Base-by-base conservation (phyloP, 2,113 vertebrate species). In the Monopterus albus region DNA sequence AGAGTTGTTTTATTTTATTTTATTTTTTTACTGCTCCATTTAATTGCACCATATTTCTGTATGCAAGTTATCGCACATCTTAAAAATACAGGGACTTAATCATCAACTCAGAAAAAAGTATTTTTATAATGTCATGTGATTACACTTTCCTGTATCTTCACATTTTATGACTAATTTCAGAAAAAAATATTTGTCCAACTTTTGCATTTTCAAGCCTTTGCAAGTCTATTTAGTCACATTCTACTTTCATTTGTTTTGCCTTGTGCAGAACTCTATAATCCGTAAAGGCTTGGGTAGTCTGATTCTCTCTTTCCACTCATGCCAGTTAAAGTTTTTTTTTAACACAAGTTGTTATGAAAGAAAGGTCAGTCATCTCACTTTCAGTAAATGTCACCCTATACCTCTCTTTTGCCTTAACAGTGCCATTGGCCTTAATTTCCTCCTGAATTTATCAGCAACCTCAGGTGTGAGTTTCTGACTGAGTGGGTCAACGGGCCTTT, bases 1-100 rank as follows among this genome's bases (percentile, higher is more conserved):
- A 74, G 35, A 81, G 52, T 79, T 72, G 45, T 60, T 73, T 28
- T 42, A 58, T 72, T 72, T 68, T 45, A 75, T 72, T 35, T 46
- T 45, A 72, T 35, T 68, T 73, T 46, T 50, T 52, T 52, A 75
- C 55, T 56, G 58, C 51, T 3, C 51, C 29, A 7, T 31, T 5
- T 72, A 47, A 75, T 74, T 80, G 51, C 66, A 31, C 38, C 67
- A 64, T 72, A 47, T 62, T 59, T 60, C 13, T n/a, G 42, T 36
- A 51, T 43, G 33, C 29, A 45, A 78, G 57, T 60, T 47, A 74
- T 62, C 61, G 38, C 31, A 56, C 25, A 26, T 26, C 51, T 56
- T 58, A 26, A 11, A 62, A 80, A 74, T 43, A 9, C 5, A 10
- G 18, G 38, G 55, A 29, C 2, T 3, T 11, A 46, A 51, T 61